Conservation (phyloP, 2,888 invertebrate species). For the Callyntrura guangdongensis region DNA sequence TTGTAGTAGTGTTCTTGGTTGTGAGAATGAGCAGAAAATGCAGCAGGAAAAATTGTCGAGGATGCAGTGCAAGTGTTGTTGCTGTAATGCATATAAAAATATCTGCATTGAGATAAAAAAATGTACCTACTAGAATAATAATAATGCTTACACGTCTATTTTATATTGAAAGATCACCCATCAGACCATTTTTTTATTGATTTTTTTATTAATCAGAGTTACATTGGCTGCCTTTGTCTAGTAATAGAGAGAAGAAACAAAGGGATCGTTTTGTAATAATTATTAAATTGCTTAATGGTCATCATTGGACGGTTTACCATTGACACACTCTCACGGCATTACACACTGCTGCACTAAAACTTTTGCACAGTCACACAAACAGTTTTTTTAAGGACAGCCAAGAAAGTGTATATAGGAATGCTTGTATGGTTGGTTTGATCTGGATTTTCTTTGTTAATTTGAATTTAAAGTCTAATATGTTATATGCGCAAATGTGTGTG, state of each 20-base stretch:
- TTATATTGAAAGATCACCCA: neutral
- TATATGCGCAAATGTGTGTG: neutral
- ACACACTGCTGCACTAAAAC: no score
- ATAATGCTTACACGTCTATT: neutral
- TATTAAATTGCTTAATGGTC: neutral
- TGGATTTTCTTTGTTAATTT: conserved; percentile 13
- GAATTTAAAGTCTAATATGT: neutral
- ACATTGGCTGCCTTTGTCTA: no score
- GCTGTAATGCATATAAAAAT: neutral
- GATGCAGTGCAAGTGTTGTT: conserved; percentile 8
- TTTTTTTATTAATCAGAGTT: no score
- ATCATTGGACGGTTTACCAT: neutral
- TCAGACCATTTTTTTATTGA: no score
- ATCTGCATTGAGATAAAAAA: neutral
- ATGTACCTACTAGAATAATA: neutral
- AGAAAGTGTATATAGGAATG: neutral
- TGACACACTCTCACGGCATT: neutral
- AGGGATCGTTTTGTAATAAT: neutral
- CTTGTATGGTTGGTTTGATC: conserved; percentile 3
- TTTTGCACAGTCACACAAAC: no score
- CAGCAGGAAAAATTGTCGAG: no score
- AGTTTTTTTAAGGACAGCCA: conserved; percentile 10
- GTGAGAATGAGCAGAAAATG: neutral
- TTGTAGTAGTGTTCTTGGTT: neutral
- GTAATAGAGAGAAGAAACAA: neutral